Evolutionary conservation across 2,888 invertebrate genomes (phyloP).

Genomic region (Alsophila aescularia): DNA sequence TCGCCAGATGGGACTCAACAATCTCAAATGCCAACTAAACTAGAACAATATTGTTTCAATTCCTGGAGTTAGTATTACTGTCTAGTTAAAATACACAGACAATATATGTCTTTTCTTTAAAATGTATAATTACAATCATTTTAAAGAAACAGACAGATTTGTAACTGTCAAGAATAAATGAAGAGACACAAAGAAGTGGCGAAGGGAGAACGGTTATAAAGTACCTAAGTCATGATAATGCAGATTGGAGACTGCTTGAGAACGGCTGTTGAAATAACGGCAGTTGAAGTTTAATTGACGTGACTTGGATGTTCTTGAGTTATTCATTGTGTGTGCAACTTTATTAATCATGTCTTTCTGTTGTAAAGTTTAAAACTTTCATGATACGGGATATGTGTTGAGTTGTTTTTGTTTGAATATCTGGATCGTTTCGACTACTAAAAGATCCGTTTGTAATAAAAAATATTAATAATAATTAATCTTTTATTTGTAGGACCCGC

Average conservation of each 20-base stretch:
- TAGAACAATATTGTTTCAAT: no score
- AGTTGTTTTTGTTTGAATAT: background rate
- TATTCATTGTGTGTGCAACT: constrained; percentile 1
- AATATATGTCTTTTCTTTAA: no score
- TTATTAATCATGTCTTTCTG: background rate
- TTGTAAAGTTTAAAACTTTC: background rate
- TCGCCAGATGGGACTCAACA: no score
- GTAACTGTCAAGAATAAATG: constrained; percentile 65
- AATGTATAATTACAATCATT: no score
- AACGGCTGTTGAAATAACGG: constrained; percentile 20
- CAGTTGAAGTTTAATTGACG: constrained; percentile 31
- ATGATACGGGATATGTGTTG: background rate
- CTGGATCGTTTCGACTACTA: background rate
- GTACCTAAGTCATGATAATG: constrained; percentile 44
- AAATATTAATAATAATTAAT: background rate
- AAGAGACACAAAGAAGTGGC: constrained; percentile 44
- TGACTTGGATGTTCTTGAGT: constrained; percentile 21
- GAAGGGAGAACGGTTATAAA: constrained; percentile 36
- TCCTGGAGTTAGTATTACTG: no score
- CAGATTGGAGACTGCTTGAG: constrained; percentile 37
- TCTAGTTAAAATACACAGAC: no score
- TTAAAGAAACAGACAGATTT: no score
- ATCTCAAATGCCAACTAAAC: no score
- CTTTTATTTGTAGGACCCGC: no score
- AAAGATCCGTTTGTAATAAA: background rate